A percentile compares a stretch with the other conserved stretches of the same genome.
Evolutionary conservation across 2,888 invertebrate species (phyloP).

Genomic region (Galeopsomyia nigrocyanea): DNA sequence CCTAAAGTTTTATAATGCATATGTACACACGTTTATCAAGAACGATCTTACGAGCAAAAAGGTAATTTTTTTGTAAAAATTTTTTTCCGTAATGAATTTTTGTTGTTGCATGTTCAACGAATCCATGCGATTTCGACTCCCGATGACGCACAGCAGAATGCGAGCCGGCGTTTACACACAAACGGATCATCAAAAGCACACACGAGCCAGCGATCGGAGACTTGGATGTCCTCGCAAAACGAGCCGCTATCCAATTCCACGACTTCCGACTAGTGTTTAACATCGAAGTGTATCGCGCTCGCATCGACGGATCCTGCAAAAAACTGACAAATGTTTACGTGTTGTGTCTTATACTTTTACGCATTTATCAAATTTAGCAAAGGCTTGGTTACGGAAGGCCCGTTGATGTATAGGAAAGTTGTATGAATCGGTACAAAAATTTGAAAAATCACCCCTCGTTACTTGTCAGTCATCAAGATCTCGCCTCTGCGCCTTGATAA

Average conservation of each 20-base stretch:
- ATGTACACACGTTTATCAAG: slow-evolving; percentile 47
- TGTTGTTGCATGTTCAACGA: neutral
- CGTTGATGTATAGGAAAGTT: neutral
- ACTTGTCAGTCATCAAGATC: slow-evolving; percentile 23
- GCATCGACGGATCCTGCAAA: slow-evolving; percentile 7
- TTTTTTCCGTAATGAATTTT: slow-evolving; percentile 25
- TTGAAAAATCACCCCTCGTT: slow-evolving; percentile 3
- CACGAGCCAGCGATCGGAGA: neutral
- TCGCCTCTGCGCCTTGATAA: slow-evolving; percentile 21
- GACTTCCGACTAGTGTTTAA: slow-evolving; percentile 9
- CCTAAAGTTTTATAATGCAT: slow-evolving; percentile 43
- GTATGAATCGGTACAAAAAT: slow-evolving; percentile 16
- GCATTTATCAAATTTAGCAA: slow-evolving; percentile 6
- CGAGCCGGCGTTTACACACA: slow-evolving; percentile 38
- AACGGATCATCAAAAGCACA: slow-evolving; percentile 4
- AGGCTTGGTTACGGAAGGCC: neutral
- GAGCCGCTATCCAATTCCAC: neutral
- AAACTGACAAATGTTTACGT: slow-evolving; percentile 16
- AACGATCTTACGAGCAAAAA: slow-evolving; percentile 47
- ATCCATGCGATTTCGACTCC: slow-evolving; percentile 13
- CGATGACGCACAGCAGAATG: slow-evolving; percentile 31
- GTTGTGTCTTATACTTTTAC: neutral
- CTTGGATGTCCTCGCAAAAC: neutral
- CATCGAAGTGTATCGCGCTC: slow-evolving; percentile 9
- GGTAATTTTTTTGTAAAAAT: slow-evolving; percentile 28